Conservation (phyloP, 92 coral and sea anemone species). For the Micromussa lordhowensis region DNA sequence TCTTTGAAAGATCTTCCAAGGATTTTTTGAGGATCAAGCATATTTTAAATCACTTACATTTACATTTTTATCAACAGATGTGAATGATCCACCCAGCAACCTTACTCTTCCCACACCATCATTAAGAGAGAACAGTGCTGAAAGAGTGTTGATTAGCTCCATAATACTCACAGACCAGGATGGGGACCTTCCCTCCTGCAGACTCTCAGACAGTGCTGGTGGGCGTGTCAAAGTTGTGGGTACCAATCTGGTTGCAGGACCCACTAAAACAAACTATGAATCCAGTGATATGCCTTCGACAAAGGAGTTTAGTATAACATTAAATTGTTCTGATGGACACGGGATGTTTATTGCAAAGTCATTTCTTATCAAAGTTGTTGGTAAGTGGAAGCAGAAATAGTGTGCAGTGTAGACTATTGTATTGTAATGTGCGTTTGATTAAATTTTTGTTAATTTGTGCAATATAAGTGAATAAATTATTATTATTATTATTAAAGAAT, state of each 20-base stretch:
- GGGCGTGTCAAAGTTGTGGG: slow-evolving; percentile 66
- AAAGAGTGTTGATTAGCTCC: slow-evolving; percentile 68
- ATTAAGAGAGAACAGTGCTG: slow-evolving; percentile 74
- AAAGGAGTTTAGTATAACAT: slow-evolving; percentile 54
- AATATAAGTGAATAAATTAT: too few relatives aligned
- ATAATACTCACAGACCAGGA: slow-evolving; percentile 82
- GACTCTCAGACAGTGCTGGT: slow-evolving; percentile 70
- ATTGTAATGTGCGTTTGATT: too few relatives aligned
- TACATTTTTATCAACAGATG: slow-evolving; percentile 59
- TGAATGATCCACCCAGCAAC: slow-evolving; percentile 91
- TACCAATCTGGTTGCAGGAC: slow-evolving; percentile 77
- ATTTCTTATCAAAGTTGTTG: slow-evolving; percentile 65
- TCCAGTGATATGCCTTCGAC: slow-evolving; percentile 38
- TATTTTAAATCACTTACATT: not conserved
- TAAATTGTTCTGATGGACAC: slow-evolving; percentile 83
- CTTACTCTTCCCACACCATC: slow-evolving; percentile 65
- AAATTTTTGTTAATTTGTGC: too few relatives aligned
- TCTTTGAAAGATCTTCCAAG: too few relatives aligned
- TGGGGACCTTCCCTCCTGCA: slow-evolving; percentile 72
- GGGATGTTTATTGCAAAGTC: slow-evolving; percentile 61
- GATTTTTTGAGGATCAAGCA: not conserved
- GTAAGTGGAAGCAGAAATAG: slow-evolving; percentile 47
- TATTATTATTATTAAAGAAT: too few relatives aligned
- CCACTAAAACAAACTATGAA: slow-evolving; percentile 82
- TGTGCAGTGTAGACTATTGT: not conserved